phyloP scores from a whole-genome alignment of 2,113 vertebrate genomes.

The Sceloporus undulatus region DNA sequence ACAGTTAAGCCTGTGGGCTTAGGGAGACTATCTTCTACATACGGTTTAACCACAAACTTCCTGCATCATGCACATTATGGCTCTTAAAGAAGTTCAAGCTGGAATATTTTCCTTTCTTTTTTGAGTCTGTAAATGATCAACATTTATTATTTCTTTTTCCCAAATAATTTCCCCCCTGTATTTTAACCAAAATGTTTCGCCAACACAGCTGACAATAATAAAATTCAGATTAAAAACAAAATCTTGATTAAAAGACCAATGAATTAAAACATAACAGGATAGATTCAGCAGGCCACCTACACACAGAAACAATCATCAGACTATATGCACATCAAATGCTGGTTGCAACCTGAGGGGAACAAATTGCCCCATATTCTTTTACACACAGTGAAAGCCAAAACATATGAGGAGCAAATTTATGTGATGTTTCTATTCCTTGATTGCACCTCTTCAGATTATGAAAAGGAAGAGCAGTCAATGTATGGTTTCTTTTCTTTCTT shows the following conservation, averaged over 20 bases:
- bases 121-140: not conserved
- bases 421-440: not conserved
- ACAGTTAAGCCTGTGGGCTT: not conserved
- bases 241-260: not conserved
- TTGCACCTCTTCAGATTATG: not conserved
- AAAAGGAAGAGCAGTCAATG: not conserved
- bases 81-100: not conserved
- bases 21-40: not conserved
- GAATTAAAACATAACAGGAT: not conserved
- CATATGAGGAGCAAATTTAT: not conserved
- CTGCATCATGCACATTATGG: not conserved
- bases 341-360: not conserved
- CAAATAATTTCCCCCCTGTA: not conserved
- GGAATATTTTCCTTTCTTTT: not conserved
- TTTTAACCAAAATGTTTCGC: not conserved
- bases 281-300: not conserved
- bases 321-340: conserved; percentile 1
- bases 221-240: not conserved
- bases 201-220: not conserved
- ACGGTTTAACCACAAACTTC: conserved; percentile 5
- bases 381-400: not conserved
- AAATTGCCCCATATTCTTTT: not conserved
- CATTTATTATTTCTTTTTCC: not conserved
- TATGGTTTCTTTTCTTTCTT: not conserved
- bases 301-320: not conserved